A percentile compares a stretch with the other conserved stretches of the same genome.
Conservation (phyloP, 1,140 invertebrate genomes). For the Drosophila sturtevanti region DNA sequence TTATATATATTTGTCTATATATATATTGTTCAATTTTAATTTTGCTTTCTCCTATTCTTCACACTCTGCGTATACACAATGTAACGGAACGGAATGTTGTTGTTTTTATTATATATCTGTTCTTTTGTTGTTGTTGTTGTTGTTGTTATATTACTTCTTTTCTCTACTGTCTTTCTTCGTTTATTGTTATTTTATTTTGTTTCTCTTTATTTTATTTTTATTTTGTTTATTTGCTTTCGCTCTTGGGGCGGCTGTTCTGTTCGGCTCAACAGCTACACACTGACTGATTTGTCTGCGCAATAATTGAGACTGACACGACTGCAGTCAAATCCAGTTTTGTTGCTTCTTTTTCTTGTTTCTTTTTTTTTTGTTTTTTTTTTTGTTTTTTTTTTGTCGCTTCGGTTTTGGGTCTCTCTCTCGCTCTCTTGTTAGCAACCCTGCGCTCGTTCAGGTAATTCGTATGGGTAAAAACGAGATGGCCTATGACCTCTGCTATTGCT, state of each 20-base stretch:
- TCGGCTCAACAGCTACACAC: constrained; percentile 75
- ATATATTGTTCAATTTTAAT: constrained; percentile 38
- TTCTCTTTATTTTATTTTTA: constrained; percentile 11
- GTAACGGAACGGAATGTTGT: constrained; percentile 16
- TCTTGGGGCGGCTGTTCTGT: constrained; percentile 65
- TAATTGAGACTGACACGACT: constrained; percentile 72
- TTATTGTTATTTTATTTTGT: constrained; percentile 8
- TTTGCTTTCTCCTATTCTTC: constrained; percentile 34
- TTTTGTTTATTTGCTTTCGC: constrained; percentile 28
- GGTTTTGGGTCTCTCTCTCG: constrained; percentile 18
- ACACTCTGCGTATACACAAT: constrained; percentile 9
- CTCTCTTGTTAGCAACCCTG: constrained; percentile 16
- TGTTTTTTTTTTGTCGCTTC: neutral
- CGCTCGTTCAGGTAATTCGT: constrained; percentile 34
- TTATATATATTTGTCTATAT: neutral
- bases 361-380: neutral
- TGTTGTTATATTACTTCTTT: no score
- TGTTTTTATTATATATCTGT: constrained; percentile 11
- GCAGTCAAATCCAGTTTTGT: constrained; percentile 71
- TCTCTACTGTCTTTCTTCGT: neutral
- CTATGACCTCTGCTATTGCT: constrained; percentile 19
- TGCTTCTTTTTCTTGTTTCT: constrained; percentile 4
- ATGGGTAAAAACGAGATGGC: constrained; percentile 44
- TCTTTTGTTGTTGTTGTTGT: constrained; percentile 8
- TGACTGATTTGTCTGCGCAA: constrained; percentile 74